A percentile compares a stretch with the other conserved stretches of the same genome.
Evolutionary conservation across 2,113 vertebrate species (phyloP).

Genomic region (Passer montanus): DNA sequence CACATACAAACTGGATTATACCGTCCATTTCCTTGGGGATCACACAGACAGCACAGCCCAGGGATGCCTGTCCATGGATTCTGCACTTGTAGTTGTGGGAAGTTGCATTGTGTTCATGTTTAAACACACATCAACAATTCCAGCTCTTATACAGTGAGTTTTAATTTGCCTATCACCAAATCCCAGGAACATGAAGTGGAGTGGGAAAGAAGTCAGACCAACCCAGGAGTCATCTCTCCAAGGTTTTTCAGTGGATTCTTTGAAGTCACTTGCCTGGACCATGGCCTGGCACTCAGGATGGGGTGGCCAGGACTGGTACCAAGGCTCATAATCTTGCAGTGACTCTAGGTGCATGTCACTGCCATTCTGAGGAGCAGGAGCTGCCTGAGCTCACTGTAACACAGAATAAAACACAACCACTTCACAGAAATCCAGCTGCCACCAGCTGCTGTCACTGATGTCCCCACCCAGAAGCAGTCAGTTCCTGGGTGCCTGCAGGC

Average conservation of each 20-base stretch:
- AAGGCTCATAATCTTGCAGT: background rate
- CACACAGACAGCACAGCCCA: background rate
- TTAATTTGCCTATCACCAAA: background rate
- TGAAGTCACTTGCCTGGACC: accelerated
- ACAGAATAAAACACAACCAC: background rate
- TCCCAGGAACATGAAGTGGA: background rate
- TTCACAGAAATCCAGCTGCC: background rate
- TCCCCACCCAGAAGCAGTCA: background rate
- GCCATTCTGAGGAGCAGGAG: background rate
- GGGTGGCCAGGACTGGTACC: background rate
- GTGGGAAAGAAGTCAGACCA: background rate
- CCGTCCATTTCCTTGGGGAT: background rate
- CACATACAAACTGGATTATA: background rate
- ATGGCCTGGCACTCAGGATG: background rate
- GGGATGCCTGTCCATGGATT: background rate
- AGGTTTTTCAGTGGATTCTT: background rate
- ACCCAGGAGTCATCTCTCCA: background rate
- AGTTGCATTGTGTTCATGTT: background rate
- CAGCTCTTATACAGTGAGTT: background rate
- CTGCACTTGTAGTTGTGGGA: background rate
- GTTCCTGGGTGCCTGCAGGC: background rate
- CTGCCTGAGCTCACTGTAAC: background rate
- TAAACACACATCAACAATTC: background rate
- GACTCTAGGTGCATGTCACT: background rate
- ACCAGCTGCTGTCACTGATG: background rate